A percentile compares a stretch with the other conserved stretches of the same genome.
phyloP scores from a whole-genome alignment of 1,140 invertebrate genomes.

The Drosophila triauraria region DNA sequence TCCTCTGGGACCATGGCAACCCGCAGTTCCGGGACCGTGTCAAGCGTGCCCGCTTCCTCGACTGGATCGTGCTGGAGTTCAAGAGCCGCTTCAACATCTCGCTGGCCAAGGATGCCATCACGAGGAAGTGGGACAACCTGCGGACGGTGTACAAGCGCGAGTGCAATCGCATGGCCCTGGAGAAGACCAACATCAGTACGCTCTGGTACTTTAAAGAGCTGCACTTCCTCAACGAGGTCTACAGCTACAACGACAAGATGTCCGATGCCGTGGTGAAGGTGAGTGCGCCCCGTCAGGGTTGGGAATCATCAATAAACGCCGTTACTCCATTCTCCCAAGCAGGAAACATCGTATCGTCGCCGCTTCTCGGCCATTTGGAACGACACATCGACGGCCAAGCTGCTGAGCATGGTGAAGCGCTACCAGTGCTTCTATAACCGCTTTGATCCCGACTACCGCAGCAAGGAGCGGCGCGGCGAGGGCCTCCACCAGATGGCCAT shows the following conservation, averaged over 20 bases:
- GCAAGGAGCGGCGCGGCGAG: constrained; percentile 79
- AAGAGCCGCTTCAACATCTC: constrained; percentile 78
- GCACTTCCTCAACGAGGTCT: constrained; percentile 80
- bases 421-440: constrained; percentile 81
- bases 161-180: constrained; percentile 81
- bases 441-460: constrained; percentile 78
- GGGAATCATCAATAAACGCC: constrained; percentile 11
- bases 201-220: constrained; percentile 81
- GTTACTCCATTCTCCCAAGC: neutral
- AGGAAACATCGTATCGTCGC: constrained; percentile 77
- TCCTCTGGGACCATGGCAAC: constrained; percentile 80
- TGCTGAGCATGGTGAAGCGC: constrained; percentile 71
- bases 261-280: constrained; percentile 77
- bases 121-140: constrained; percentile 81
- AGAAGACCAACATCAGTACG: constrained; percentile 79
- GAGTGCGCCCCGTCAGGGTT: neutral
- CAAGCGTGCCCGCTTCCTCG: constrained; percentile 75
- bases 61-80: constrained; percentile 79
- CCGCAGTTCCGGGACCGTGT: constrained; percentile 78
- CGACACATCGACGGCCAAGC: constrained; percentile 74
- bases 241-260: constrained; percentile 82
- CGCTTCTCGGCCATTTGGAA: constrained; percentile 82
- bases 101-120: constrained; percentile 78
- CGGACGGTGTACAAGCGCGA: constrained; percentile 82
- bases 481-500: constrained; percentile 76